Conservation (phyloP, 2,888 invertebrate species). For the Tenthredo scrophulariae region DNA sequence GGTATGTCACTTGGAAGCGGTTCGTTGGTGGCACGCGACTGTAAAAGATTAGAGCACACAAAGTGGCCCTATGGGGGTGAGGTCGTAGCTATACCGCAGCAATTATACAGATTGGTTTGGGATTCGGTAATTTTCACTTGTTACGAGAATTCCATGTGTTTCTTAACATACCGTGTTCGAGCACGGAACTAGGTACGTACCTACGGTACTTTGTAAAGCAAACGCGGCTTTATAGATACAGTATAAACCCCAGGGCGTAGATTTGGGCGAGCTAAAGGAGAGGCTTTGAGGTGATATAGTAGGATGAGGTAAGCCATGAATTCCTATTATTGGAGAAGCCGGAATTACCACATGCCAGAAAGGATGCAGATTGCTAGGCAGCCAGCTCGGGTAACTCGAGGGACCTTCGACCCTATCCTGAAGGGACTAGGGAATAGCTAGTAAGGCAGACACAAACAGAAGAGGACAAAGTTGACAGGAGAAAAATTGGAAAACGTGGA, state of each 20-base stretch:
- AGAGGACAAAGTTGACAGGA: slow-evolving; percentile 63
- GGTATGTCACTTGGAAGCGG: slow-evolving; percentile 27
- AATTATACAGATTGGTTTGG: slow-evolving; percentile 1
- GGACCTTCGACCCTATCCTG: slow-evolving; percentile 44
- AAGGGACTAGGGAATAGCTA: slow-evolving; percentile 13
- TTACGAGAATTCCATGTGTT: not conserved
- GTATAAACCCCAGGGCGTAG: not conserved
- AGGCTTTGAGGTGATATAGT: not conserved
- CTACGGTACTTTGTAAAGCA: not conserved
- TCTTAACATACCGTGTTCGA: not conserved
- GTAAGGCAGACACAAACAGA: slow-evolving; percentile 46
- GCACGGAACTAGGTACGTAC: not conserved
- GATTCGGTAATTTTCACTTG: not conserved
- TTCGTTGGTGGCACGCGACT: slow-evolving; percentile 48
- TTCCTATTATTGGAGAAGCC: slow-evolving; percentile 65
- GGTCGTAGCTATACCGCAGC: slow-evolving; percentile 3
- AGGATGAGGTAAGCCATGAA: slow-evolving; percentile 58
- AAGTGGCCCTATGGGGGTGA: not conserved
- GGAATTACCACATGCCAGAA: slow-evolving; percentile 64
- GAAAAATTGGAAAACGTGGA: slow-evolving; percentile 67
- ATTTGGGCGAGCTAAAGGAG: not conserved
- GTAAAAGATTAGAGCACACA: slow-evolving; percentile 12
- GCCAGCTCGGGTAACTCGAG: slow-evolving; percentile 31
- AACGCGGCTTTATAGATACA: not conserved
- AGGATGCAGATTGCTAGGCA: slow-evolving; percentile 65